phyloP scores from a whole-genome alignment of 2,888 invertebrate species.

The Seladonia tumulorum region DNA sequence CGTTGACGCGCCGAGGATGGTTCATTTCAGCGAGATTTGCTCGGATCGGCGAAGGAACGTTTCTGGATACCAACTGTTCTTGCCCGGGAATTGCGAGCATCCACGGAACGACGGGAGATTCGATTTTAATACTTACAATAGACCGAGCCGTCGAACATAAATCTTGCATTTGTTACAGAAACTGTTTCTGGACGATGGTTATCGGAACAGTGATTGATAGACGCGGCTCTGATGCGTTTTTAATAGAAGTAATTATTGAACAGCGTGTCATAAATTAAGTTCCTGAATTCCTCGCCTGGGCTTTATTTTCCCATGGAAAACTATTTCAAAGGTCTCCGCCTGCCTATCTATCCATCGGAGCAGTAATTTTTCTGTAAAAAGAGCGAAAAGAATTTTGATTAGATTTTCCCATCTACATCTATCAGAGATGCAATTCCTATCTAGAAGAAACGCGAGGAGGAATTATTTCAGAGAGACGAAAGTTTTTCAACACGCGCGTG shows the following conservation, averaged over 20 bases:
- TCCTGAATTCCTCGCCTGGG: no score
- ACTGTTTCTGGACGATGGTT: neutral
- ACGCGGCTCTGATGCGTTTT: neutral
- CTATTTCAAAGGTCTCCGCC: neutral
- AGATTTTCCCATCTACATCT: neutral
- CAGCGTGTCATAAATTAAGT: neutral
- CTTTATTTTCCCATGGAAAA: neutral
- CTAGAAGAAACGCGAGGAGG: neutral
- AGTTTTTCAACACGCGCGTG: neutral
- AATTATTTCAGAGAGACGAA: neutral
- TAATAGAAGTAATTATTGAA: neutral
- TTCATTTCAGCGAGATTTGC: conserved; percentile 8
- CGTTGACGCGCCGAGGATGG: conserved; percentile 6
- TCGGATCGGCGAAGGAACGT: neutral
- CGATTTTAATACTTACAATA: neutral
- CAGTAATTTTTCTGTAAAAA: neutral
- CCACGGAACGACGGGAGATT: neutral
- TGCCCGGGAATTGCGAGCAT: neutral
- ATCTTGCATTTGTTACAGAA: conserved; percentile 6
- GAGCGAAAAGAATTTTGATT: neutral
- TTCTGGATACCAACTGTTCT: neutral
- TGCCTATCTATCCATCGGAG: neutral
- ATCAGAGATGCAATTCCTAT: neutral
- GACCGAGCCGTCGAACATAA: neutral
- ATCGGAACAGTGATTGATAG: neutral